Conservation (phyloP, 2,888 invertebrate species). For the Hypercompe scribonia region DNA sequence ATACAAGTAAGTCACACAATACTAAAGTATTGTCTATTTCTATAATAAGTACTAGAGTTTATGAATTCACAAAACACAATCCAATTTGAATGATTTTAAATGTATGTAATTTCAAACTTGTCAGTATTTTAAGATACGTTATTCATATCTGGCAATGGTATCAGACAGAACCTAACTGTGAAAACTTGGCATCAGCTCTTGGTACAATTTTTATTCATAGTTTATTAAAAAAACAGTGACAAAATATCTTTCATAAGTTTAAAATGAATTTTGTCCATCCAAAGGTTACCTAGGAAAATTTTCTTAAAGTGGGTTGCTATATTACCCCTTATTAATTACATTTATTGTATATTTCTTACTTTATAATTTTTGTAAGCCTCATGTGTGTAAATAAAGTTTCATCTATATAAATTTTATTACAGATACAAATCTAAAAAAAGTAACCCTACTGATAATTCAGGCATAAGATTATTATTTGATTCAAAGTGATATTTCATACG, state of each 20-base stretch:
- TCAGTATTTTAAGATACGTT: slow-evolving; percentile 51
- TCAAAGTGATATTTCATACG: no score
- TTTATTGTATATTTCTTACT: no score
- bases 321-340: no score
- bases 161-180: slow-evolving; percentile 49
- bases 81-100: slow-evolving; percentile 18
- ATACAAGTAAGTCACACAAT: not conserved
- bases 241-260: slow-evolving; percentile 33
- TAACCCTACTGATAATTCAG: no score
- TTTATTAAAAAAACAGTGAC: slow-evolving; percentile 37
- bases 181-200: slow-evolving; percentile 69
- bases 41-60: not conserved
- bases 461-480: no score
- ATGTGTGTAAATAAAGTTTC: no score
- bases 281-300: no score
- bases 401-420: no score
- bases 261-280: no score
- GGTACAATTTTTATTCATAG: slow-evolving; percentile 59
- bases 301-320: no score
- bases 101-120: slow-evolving; percentile 44
- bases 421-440: no score
- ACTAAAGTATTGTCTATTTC: not conserved
- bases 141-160: slow-evolving; percentile 65
- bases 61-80: not conserved
- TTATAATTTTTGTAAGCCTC: no score